These are phyloP conservation scores for Drosophila arawakana DNA, from an alignment of 1,140 invertebrate species.

Conservation along the genomic window DNA sequence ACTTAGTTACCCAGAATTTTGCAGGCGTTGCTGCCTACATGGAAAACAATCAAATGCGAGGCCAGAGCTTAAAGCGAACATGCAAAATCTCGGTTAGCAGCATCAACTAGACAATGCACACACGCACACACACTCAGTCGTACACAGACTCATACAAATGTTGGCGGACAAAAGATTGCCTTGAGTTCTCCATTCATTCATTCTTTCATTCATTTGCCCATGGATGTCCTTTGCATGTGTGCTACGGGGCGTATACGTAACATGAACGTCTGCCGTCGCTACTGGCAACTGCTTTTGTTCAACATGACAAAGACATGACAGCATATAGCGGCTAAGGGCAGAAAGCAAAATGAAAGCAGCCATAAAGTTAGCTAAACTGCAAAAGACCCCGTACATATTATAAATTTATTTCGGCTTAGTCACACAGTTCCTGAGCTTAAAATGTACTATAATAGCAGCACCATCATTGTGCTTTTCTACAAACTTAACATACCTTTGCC, in stretches of 20 bases:
- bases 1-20: conserved; percentile 16
- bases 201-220: conserved; percentile 65
- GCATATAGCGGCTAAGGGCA: conserved; percentile 38
- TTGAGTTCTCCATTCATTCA: conserved; percentile 49
- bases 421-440: too few species aligned
- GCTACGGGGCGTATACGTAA: conserved; percentile 71
- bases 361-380: too few species aligned
- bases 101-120: conserved; percentile 26
- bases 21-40: conserved; percentile 37
- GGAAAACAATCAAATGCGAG: conserved; percentile 75
- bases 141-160: conserved; percentile 14
- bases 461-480: too few species aligned
- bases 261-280: conserved; percentile 43
- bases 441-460: too few species aligned
- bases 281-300: conserved; percentile 69
- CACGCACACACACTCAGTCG: neutral
- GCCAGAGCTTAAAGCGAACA: conserved; percentile 55
- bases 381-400: too few species aligned
- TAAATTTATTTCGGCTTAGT: too few species aligned
- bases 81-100: conserved; percentile 26
- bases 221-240: conserved; percentile 57
- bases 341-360: conserved; percentile 1
- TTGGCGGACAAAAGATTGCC: conserved; percentile 72
- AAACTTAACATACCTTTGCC: too few species aligned
- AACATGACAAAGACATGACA: conserved; percentile 82